Percentiles rank a stretch among this genome's conserved stretches.
Conservation (phyloP, 2,113 vertebrate genomes). For the Suricata suricatta region DNA sequence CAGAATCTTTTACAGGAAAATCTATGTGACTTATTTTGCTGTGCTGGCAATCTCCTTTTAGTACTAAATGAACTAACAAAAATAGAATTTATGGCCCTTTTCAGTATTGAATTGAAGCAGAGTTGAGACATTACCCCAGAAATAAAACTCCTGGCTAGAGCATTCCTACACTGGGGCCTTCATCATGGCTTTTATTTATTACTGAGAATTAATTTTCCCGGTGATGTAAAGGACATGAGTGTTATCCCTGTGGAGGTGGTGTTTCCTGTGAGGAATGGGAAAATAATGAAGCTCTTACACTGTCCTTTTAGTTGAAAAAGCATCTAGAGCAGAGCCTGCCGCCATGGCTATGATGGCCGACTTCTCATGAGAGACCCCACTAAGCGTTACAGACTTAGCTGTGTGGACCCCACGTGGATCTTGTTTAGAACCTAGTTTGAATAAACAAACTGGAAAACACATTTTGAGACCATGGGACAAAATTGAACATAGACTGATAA, state of each 20-base stretch:
- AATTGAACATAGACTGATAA: not conserved
- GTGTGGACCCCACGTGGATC: not conserved
- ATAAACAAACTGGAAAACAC: not conserved
- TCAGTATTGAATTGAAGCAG: constrained; percentile 12
- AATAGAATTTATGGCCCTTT: constrained; percentile 43
- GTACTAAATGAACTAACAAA: constrained; percentile 56
- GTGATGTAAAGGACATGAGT: not conserved
- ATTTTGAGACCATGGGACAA: not conserved
- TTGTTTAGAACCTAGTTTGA: constrained; percentile 21
- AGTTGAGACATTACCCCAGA: constrained; percentile 31
- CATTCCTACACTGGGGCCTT: not conserved
- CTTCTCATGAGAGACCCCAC: not conserved
- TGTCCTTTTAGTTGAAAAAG: not conserved
- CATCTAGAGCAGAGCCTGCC: not conserved
- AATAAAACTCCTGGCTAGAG: constrained; percentile 53
- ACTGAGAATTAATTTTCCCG: constrained; percentile 43
- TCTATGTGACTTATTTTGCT: constrained; percentile 44
- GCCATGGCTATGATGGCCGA: not conserved
- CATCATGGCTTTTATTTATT: not conserved
- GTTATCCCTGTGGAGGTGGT: not conserved
- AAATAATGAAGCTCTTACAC: not conserved
- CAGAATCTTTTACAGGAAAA: constrained; percentile 31
- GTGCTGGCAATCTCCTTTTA: constrained; percentile 15
- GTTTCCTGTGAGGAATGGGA: not conserved
- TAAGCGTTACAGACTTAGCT: not conserved